A percentile compares a stretch with the other conserved stretches of the same genome.
These are phyloP conservation scores for Cosmia pyralina DNA, from an alignment of 2,888 invertebrate genomes.

Conservation along the genomic window DNA sequence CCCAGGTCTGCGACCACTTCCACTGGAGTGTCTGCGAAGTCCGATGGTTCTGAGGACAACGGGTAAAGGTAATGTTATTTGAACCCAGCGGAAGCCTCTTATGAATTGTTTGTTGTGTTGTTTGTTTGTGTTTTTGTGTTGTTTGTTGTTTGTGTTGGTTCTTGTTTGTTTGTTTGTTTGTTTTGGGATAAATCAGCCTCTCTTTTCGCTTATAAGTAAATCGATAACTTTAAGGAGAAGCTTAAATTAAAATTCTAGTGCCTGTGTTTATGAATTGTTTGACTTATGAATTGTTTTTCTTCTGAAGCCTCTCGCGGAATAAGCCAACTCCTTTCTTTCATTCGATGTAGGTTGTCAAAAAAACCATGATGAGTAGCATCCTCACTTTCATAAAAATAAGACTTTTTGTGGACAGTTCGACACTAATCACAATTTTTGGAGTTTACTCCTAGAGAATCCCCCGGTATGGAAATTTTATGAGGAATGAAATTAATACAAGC, in stretches of 20 bases:
- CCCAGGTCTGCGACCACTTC: conserved; percentile 77
- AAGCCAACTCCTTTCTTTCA: background rate
- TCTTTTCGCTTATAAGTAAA: background rate
- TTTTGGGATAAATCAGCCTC: background rate
- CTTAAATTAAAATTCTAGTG: too few relatives aligned
- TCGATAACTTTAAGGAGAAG: background rate
- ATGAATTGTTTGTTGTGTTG: background rate
- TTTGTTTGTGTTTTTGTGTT: too few relatives aligned
- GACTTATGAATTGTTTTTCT: background rate
- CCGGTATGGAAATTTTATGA: too few relatives aligned
- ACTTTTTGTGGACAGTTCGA: background rate
- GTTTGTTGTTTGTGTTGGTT: too few relatives aligned
- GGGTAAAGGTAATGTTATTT: background rate
- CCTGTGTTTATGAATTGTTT: background rate
- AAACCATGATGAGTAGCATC: background rate
- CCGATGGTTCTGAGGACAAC: conserved; percentile 74
- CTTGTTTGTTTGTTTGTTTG: too few relatives aligned
- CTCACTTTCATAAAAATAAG: background rate
- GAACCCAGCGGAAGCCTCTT: background rate
- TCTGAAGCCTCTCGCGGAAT: background rate
- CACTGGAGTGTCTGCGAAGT: conserved; percentile 75
- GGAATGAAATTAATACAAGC: too few relatives aligned
- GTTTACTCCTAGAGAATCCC: too few relatives aligned
- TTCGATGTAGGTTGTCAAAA: background rate
- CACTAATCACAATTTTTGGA: background rate